phyloP scores from a whole-genome alignment of 2,888 invertebrate species.

The Oscheius onirici region DNA sequence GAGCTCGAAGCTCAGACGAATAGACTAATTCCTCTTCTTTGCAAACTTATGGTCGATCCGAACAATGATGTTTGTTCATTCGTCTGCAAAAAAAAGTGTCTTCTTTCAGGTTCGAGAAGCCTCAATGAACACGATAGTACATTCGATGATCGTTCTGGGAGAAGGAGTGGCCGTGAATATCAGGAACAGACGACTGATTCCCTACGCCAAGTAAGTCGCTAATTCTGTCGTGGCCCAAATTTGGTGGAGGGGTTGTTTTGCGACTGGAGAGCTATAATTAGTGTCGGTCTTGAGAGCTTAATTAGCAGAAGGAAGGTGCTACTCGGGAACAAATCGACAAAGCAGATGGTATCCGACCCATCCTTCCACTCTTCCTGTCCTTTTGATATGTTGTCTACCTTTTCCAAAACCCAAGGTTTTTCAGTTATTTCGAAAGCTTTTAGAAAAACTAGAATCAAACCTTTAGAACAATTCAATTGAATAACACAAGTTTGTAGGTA shows the following conservation, averaged over 20 bases:
- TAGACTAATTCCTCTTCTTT: slow-evolving; percentile 26
- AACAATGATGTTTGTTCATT: slow-evolving; percentile 27
- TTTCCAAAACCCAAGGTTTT: no score
- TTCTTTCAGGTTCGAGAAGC: slow-evolving; percentile 31
- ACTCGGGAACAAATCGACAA: no score
- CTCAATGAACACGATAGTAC: slow-evolving; percentile 26
- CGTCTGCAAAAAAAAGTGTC: neutral
- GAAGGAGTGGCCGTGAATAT: slow-evolving; percentile 24
- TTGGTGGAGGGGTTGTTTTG: neutral
- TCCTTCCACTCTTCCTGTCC: no score
- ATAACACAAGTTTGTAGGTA: no score
- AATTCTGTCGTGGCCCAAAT: neutral
- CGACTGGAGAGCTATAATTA: neutral
- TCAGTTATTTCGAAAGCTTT: no score
- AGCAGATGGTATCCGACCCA: no score
- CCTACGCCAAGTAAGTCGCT: slow-evolving; percentile 28
- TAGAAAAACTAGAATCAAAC: no score
- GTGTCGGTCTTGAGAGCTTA: neutral
- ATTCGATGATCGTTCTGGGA: slow-evolving; percentile 28
- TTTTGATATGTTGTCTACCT: no score
- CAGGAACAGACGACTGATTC: slow-evolving; percentile 28
- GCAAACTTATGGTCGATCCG: slow-evolving; percentile 33
- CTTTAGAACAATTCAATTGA: no score
- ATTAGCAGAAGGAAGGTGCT: neutral
- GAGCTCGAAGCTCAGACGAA: slow-evolving; percentile 30